A percentile compares a stretch with the other conserved stretches of the same genome.
Conservation (phyloP, 2,113 vertebrate species). For the Pedionomus torquatus region DNA sequence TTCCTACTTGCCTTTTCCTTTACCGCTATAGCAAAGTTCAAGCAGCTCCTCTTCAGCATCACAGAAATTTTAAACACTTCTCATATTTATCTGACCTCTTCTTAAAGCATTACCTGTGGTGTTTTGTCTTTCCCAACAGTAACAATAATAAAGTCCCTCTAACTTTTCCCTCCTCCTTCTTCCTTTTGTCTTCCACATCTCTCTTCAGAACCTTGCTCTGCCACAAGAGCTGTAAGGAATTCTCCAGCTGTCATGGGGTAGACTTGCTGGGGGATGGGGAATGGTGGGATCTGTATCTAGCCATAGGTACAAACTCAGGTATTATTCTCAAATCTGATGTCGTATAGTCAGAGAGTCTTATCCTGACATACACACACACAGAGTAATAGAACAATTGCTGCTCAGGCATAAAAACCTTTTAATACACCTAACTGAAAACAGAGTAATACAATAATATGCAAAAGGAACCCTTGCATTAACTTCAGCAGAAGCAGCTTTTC, state of each 20-base stretch:
- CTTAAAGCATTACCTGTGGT: neutral
- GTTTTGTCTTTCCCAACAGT: neutral
- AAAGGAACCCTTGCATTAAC: neutral
- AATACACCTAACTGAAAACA: neutral
- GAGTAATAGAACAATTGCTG: neutral
- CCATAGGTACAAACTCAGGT: neutral
- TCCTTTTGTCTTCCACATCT: neutral
- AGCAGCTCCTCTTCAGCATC: neutral
- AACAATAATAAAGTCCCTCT: neutral
- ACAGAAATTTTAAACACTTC: neutral
- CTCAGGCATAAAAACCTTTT: neutral
- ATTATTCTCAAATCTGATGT: neutral
- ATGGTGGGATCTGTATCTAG: neutral
- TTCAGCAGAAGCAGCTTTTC: neutral
- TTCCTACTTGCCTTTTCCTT: neutral
- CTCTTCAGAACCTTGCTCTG: neutral
- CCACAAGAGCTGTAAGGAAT: neutral
- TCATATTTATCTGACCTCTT: neutral
- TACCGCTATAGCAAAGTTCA: neutral
- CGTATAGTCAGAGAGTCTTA: neutral
- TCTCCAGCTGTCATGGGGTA: neutral
- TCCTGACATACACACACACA: neutral
- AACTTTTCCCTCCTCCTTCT: neutral
- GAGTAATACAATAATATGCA: neutral
- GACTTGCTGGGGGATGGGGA: fast-evolving